Percentiles rank a stretch among this genome's conserved stretches.
Evolutionary conservation across 2,113 vertebrate genomes (phyloP).

Genomic region (Triplophysa siluroides): DNA sequence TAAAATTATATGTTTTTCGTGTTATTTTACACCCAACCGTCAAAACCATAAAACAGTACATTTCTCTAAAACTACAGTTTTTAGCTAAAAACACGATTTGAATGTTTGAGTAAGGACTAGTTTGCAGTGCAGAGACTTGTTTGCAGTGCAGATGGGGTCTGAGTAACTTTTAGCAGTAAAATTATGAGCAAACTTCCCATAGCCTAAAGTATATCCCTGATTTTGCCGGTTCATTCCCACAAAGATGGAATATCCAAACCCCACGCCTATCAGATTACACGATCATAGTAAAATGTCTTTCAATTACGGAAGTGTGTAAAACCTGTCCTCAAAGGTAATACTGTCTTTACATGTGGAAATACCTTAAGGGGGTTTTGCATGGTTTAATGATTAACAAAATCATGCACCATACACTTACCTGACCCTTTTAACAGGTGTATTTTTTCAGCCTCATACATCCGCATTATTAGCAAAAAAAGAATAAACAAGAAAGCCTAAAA

Average conservation of each 20-base stretch:
- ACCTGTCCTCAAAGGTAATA: not conserved
- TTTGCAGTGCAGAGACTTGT: no score
- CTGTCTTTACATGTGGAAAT: slow-evolving; percentile 13
- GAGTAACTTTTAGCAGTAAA: not conserved
- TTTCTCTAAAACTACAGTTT: no score
- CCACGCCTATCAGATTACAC: slow-evolving; percentile 29
- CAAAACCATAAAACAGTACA: not conserved
- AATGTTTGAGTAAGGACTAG: no score
- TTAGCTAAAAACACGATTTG: no score
- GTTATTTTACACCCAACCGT: no score
- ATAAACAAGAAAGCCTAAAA: not conserved
- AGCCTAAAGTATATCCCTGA: not conserved
- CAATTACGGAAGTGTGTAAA: not conserved
- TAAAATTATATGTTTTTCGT: no score
- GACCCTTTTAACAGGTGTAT: not conserved
- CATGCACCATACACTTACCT: not conserved
- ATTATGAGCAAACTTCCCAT: not conserved
- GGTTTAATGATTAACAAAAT: slow-evolving; percentile 33
- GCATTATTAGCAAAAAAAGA: not conserved
- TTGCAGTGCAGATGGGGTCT: no score
- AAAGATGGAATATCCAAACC: slow-evolving; percentile 23
- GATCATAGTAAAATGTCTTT: slow-evolving; percentile 5
- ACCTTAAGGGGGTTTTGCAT: not conserved
- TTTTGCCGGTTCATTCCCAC: not conserved
- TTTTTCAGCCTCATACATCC: no score